These are phyloP conservation scores for Anser cygnoides DNA, from an alignment of 2,113 vertebrate genomes.

Conservation along the genomic window DNA sequence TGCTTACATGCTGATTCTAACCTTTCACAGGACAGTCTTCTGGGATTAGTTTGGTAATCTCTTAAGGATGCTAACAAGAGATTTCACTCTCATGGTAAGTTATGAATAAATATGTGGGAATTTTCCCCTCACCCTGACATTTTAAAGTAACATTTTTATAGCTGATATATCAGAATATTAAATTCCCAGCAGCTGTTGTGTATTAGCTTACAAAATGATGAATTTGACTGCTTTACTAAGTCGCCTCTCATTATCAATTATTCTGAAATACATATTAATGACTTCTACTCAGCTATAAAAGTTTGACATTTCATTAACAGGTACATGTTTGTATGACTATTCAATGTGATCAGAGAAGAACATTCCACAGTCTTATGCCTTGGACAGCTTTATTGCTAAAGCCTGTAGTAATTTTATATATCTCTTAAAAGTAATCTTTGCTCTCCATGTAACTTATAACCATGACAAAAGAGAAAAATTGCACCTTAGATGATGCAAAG, in stretches of 20 bases:
- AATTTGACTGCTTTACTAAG: neutral
- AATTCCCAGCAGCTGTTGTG: neutral
- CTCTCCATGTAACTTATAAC: neutral
- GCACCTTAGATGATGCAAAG: neutral
- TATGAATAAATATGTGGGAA: neutral
- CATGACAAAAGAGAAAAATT: neutral
- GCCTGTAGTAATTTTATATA: neutral
- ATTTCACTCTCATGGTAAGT: slow-evolving; percentile 32
- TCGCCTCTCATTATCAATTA: neutral
- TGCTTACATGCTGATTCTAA: slow-evolving; percentile 4
- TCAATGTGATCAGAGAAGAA: neutral
- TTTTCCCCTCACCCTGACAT: neutral
- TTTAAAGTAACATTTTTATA: neutral
- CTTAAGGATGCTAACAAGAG: slow-evolving; percentile 39
- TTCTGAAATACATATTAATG: neutral
- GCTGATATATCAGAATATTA: neutral
- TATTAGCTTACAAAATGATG: neutral
- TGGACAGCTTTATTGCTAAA: neutral
- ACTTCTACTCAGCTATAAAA: neutral
- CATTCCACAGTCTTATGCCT: neutral
- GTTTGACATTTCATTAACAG: neutral
- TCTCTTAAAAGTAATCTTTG: neutral
- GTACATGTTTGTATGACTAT: neutral
- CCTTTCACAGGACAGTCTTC: neutral
- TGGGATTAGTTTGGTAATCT: slow-evolving; percentile 48